Base-by-base conservation (phyloP, 1,140 invertebrate species). In the Hydropsyche tenuis region DNA sequence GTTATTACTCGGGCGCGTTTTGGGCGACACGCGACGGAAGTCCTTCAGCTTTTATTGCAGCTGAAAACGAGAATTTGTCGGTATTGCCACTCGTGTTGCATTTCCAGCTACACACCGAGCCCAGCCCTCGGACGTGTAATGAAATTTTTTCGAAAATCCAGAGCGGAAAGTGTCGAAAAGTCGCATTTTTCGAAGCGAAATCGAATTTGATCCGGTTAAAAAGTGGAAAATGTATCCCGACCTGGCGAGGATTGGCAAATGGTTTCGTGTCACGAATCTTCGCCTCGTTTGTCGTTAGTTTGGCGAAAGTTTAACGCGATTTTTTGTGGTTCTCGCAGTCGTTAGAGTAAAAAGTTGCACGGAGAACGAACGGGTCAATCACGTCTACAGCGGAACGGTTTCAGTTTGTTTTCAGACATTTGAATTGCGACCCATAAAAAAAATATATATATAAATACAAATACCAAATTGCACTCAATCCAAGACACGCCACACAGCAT, bases 351-450 rank as follows among this genome's bases (percentile, higher is more conserved):
- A 4, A 37, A 9, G 3, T 37, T 20, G 5, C n/a, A 2, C n/a
- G 4, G 16, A 18, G 6, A 53, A 16, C 7, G 16, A 53, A 7
- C 48, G 0, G 48, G 16, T 53, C 48, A 20, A 53, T 53, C 48
- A 12, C 45, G 45, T 46, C 18, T 12, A 16, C 45, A 12, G 45
- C 45, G 16, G 2, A 12, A 12, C 45, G 11, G 48, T n/a, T 53
- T 16, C 48, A 18, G 48, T 53, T 53, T 53, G 48, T 53, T n/a
- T 20, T 53, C 18, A 16, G 48, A 53, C 14, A 53, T 53, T 53
- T 53, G 48, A 53, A 53, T 53, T 53, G 20, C 9, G n/a, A n/a
- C n/a, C n/a, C n/a, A n/a, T n/a, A n/a, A n/a, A 53, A 53, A 53
- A 18, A 18, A 20, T 18, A 53, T 9, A 9, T 37, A 37, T 37